A percentile compares a stretch with the other conserved stretches of the same genome.
Conservation (phyloP, 2,888 invertebrate species). For the Mantis religiosa region DNA sequence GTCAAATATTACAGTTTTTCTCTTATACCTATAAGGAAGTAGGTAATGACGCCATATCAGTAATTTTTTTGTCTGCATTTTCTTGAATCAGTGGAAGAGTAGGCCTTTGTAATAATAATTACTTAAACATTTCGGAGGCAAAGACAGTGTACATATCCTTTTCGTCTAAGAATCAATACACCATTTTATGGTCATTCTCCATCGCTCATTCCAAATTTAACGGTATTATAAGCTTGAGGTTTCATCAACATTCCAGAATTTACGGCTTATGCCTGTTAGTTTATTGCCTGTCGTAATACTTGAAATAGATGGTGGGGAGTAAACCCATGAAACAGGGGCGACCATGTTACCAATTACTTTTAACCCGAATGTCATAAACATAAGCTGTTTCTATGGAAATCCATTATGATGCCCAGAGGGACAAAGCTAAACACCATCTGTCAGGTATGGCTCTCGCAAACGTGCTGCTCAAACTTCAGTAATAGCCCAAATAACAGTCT, state of each 20-base stretch:
- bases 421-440: background rate
- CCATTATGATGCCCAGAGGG: background rate
- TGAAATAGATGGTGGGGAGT: background rate
- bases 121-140: too few species aligned
- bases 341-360: background rate
- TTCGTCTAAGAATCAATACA: too few species aligned
- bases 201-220: too few species aligned
- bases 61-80: too few species aligned
- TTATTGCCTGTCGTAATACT: background rate
- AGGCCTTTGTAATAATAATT: too few species aligned
- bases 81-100: too few species aligned
- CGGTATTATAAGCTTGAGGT: background rate
- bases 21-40: too few species aligned
- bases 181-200: too few species aligned
- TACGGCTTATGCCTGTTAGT: background rate
- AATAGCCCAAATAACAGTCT: background rate
- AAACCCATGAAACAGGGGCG: background rate
- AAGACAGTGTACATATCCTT: too few species aligned
- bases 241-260: background rate
- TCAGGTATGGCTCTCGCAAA: background rate
- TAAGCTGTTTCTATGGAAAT: background rate
- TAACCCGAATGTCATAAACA: background rate
- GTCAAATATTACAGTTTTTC: too few species aligned
- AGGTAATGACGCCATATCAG: too few species aligned
- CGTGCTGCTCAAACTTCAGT: background rate